A percentile compares a stretch with the other conserved stretches of the same genome.
phyloP scores from a whole-genome alignment of 2,797 vertebrate genomes.

The Enteromius trimaculatus region DNA sequence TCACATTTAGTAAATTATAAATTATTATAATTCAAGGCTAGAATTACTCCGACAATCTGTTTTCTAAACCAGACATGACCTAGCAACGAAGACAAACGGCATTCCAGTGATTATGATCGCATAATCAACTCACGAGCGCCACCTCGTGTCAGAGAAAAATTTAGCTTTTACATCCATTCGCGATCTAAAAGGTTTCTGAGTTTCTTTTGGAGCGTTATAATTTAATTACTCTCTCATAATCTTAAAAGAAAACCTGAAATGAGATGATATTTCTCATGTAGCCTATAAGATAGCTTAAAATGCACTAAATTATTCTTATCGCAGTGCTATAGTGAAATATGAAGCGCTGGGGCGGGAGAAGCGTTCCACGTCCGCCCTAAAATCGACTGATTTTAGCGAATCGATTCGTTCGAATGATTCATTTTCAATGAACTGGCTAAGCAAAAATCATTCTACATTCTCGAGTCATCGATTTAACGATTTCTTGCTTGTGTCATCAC shows the following conservation, averaged over 20 bases:
- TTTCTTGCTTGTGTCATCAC: neutral
- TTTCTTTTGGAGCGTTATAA: neutral
- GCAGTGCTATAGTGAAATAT: neutral
- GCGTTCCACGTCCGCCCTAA: neutral
- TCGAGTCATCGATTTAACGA: neutral
- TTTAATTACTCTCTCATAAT: neutral
- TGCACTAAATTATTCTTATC: neutral
- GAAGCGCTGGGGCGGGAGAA: neutral
- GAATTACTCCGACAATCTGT: neutral
- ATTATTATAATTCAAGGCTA: neutral
- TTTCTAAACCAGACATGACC: neutral
- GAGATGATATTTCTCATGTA: neutral
- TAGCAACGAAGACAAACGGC: neutral
- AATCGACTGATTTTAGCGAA: neutral
- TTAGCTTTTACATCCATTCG: neutral
- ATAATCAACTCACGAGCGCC: conserved; percentile 8
- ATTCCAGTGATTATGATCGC: neutral
- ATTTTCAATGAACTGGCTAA: neutral
- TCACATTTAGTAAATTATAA: neutral
- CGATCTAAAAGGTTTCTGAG: neutral
- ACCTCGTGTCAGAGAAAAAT: neutral
- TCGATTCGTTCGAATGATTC: conserved; percentile 19
- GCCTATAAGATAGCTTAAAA: neutral
- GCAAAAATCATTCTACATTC: neutral
- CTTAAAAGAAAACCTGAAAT: neutral